Evolutionary conservation across 2,113 vertebrate genomes (phyloP), one percentile per base, ranked within the genome.

Genomic region (Petrocephalus microphthalmus): DNA sequence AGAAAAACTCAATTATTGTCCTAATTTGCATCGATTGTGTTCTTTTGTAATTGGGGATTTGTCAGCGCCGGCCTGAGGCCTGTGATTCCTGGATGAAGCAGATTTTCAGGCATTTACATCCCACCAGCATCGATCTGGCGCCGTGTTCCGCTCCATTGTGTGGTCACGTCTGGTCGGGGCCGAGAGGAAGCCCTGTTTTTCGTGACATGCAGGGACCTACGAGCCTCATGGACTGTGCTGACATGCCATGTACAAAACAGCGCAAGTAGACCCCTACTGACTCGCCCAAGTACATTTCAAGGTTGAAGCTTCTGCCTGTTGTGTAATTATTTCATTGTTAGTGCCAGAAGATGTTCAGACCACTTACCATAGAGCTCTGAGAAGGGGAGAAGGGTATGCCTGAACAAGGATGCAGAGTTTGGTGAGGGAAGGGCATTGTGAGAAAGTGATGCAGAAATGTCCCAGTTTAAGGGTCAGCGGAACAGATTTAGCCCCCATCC

Each of bases 21-120:
- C 29, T 87, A 81, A 78, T 42, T 87, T 81, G 67, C 51, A 87
- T 81, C 42, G 87, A 87, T 81, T 74, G 64, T 25, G 7, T 74
- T 71, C 47, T 25, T 87, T 52, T 67, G 42, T 33, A 52, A 19
- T 52, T 54, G 49, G 15, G 67, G 10, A 54, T 56, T 53, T 74
- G 51, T 53, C 67, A 81, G 51, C 7, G 13, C 49, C 37, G 19
- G 67, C 87, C 29, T 11, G 60, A 60, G 85, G 56, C 29, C 22
- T 19, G 5, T 20, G n/a, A n/a, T 19, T 45, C 54, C 29, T 33
- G 29, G 37, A 53, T 33, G n/a, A 87, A 64, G 56, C 10, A 8
- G 25, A 42, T 57, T 64, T 25, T 47, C 7, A 20, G 33, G 19
- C 11, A 20, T 45, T 45, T 64, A 64, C 20, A 64, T 60, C 47